Evolutionary conservation across 2,797 vertebrate genomes (phyloP), one percentile per base, ranked within the genome.

Genomic region (Tokudaia tokunoshimensis): DNA sequence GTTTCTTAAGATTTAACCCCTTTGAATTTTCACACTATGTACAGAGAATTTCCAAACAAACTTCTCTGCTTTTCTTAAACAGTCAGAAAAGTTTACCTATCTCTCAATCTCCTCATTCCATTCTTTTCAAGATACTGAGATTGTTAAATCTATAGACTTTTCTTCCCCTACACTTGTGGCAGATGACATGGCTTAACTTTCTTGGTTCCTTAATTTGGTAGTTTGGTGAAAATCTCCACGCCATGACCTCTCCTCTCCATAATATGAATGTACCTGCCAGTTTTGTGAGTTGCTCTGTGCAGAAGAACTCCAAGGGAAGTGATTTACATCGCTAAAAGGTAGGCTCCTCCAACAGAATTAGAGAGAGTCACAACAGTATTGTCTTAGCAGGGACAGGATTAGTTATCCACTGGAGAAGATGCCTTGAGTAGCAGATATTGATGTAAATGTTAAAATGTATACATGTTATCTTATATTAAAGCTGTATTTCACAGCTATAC

Each of bases 261-360:
- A 9, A 52, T 10, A 52, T 10, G 12, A 47, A n/a, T 52, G 12
- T 3, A 50, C 55, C 22, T 55, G 24, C 9, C 24, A 87, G 24
- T 0, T 44, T 37, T 22, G 24, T 44, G 20, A 57, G 9, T 74
- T 44, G n/a, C 20, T 59, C 26, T 57, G 17, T 22, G 10, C 1
- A 44, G 15, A 37, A 75, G 26, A 59, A 6, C 0, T 31, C 84
- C 10, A 41, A 0, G 4, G 5, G 6, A 57, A 17, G 17, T 75
- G 2, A 31, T 13, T 10, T 0, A 26, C 4, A 57, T 57, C 3
- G 11, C 52, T 75, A 31, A 57, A 87, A 0, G 0, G 0, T 31
- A 31, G 52, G 12, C 22, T 29, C 0, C 2, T 55, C 50, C n/a
- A 29, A 29, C 0, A 74, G 47, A 55, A 57, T 9, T 57, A 57